phyloP scores from a whole-genome alignment of 2,113 vertebrate genomes.

The Neolamprologus kungweensis region DNA sequence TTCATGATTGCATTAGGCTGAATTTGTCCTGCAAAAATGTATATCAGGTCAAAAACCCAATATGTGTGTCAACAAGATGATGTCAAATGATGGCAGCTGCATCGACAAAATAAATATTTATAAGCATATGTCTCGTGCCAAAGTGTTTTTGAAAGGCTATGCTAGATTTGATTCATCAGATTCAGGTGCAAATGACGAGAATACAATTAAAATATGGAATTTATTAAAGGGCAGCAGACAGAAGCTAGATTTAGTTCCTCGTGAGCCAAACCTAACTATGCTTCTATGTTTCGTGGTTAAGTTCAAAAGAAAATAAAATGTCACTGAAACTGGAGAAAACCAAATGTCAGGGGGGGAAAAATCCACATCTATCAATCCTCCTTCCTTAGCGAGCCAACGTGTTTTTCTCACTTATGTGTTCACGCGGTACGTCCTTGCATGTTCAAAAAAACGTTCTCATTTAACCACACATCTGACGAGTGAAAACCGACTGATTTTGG shows the following conservation, averaged over 20 bases:
- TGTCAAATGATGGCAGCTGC: not conserved
- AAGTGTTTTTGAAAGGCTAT: not conserved
- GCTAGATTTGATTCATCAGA: not conserved
- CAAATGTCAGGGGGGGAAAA: not conserved
- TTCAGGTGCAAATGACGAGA: not conserved
- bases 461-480: not conserved
- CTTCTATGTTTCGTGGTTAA: rapidly evolving
- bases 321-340: not conserved
- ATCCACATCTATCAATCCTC: not conserved
- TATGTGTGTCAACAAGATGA: not conserved
- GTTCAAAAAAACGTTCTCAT: not conserved
- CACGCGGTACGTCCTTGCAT: not conserved
- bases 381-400: not conserved
- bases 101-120: not conserved
- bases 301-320: not conserved
- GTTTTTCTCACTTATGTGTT: not conserved
- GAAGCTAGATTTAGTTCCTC: not conserved
- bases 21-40: not conserved
- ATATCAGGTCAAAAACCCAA: not conserved
- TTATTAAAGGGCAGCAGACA: not conserved
- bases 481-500: not conserved
- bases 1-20: not conserved
- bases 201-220: not conserved
- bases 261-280: not conserved
- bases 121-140: not conserved